These are phyloP conservation scores for Sinonovacula constricta DNA, from an alignment of 1,140 invertebrate species.

Conservation along the genomic window DNA sequence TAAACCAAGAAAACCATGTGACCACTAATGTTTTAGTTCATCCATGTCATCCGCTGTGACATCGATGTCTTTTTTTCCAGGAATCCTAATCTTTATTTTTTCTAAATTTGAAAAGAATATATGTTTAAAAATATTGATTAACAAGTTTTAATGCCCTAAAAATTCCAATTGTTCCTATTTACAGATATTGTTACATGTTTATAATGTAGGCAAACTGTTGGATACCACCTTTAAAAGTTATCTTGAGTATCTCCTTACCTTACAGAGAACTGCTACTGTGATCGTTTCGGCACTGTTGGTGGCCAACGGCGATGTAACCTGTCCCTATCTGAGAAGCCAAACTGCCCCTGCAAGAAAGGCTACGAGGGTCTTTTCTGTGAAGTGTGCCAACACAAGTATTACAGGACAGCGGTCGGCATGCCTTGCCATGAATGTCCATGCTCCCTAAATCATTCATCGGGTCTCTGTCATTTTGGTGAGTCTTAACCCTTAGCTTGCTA, in stretches of 20 bases:
- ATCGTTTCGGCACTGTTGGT: slow-evolving; percentile 14
- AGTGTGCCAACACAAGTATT: slow-evolving; percentile 58
- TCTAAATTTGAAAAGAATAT: too few relatives aligned
- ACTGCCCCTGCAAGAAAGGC: slow-evolving; percentile 59
- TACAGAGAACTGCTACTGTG: slow-evolving; percentile 35
- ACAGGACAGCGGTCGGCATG: slow-evolving; percentile 55
- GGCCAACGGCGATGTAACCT: slow-evolving; percentile 19
- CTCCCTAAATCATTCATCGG: slow-evolving; percentile 26
- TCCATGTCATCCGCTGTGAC: too few relatives aligned
- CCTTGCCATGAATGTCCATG: slow-evolving; percentile 68
- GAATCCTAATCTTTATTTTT: too few relatives aligned
- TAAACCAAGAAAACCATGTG: too few relatives aligned
- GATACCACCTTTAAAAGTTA: too few relatives aligned
- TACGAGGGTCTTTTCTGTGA: slow-evolving; percentile 66
- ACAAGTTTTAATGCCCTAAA: too few relatives aligned
- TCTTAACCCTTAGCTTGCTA: slow-evolving; percentile 4
- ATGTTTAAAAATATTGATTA: too few relatives aligned
- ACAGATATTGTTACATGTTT: too few relatives aligned
- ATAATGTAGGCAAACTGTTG: background rate
- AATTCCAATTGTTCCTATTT: too few relatives aligned
- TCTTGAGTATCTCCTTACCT: background rate
- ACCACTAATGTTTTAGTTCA: too few relatives aligned
- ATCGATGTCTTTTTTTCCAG: too few relatives aligned
- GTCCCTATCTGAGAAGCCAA: slow-evolving; percentile 1
- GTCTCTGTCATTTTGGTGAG: slow-evolving; percentile 64